Conservation (phyloP, 2,113 vertebrate species). For the Lutjanus erythropterus region DNA sequence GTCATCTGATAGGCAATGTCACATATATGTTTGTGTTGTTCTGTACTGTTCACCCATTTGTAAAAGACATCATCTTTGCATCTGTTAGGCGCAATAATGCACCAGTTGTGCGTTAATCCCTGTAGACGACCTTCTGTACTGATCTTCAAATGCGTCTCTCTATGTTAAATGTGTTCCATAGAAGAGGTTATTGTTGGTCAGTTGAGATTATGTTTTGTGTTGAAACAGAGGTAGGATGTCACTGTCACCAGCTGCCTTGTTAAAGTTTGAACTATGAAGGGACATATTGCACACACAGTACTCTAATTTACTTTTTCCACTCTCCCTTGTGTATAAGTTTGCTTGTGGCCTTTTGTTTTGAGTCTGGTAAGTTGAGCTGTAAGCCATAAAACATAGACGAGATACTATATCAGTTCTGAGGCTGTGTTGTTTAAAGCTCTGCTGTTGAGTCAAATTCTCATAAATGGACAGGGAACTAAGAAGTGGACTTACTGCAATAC, state of each 20-base stretch:
- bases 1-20: conserved; percentile 43
- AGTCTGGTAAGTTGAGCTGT: background rate
- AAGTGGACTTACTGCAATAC: accelerated
- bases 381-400: background rate
- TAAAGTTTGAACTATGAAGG: background rate
- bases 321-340: conserved; percentile 1
- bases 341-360: conserved; percentile 1
- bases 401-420: background rate
- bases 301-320: background rate
- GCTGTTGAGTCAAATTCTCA: background rate
- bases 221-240: background rate
- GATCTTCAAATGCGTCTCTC: conserved; percentile 3
- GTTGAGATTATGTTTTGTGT: conserved; percentile 3
- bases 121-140: background rate
- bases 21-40: conserved; percentile 4
- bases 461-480: conserved; percentile 3
- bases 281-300: background rate
- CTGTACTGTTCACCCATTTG: background rate
- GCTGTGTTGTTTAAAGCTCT: background rate
- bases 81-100: background rate
- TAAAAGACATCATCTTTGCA: background rate
- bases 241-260: background rate
- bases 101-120: conserved; percentile 1
- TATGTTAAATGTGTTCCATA: background rate
- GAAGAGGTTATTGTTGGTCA: background rate